These are phyloP conservation scores for Pogonus chalceus DNA, from an alignment of 1,140 invertebrate species.

Conservation along the genomic window DNA sequence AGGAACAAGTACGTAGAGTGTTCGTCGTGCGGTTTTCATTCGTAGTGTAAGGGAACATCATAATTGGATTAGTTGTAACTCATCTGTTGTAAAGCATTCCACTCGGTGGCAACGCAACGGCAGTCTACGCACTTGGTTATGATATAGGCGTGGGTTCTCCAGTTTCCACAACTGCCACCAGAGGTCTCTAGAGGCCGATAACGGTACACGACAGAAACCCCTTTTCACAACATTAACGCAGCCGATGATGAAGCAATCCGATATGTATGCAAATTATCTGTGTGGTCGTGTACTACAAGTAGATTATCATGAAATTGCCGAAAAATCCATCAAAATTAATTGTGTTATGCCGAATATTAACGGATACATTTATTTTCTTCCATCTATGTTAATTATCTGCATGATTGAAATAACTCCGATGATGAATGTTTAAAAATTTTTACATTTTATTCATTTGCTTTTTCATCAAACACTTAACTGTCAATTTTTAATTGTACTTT, in stretches of 20 bases:
- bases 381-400: no score
- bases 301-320: not conserved
- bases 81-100: constrained; percentile 1
- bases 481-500: no score
- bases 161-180: not conserved
- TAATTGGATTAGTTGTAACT: constrained; percentile 7
- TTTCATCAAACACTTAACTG: no score
- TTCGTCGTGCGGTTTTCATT: not conserved
- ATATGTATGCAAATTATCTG: constrained; percentile 6
- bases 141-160: not conserved
- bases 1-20: no score
- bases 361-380: no score
- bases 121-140: not conserved
- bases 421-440: no score
- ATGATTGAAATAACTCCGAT: no score
- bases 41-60: not conserved
- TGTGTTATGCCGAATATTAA: no score
- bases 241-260: not conserved
- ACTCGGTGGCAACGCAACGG: no score
- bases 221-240: constrained; percentile 6
- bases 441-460: no score
- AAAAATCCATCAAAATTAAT: not conserved
- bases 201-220: not conserved
- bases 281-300: not conserved
- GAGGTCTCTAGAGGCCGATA: not conserved